phyloP scores from a whole-genome alignment of 1,140 invertebrate species.

The Drosophila auraria region DNA sequence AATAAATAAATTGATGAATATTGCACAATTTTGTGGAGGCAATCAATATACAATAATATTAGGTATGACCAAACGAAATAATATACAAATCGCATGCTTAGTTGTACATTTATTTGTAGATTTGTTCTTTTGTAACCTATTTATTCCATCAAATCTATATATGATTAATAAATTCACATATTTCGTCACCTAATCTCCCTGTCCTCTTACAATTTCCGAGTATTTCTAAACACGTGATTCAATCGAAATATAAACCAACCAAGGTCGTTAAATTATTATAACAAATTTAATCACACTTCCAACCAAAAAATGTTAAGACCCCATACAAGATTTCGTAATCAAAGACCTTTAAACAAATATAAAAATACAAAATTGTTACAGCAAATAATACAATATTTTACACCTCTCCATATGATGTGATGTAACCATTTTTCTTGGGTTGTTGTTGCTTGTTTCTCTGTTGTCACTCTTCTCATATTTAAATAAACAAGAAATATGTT shows the following conservation, averaged over 20 bases:
- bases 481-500: conserved; percentile 65
- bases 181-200: background rate
- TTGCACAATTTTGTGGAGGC: too few relatives aligned
- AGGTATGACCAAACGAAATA: too few relatives aligned
- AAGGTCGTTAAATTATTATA: conserved; percentile 14
- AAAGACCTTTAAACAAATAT: conserved; percentile 66
- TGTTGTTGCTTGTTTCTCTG: conserved; percentile 16
- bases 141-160: background rate
- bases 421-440: conserved; percentile 57
- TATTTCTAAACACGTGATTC: conserved; percentile 4
- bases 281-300: conserved; percentile 18
- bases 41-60: too few relatives aligned
- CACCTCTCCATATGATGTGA: conserved; percentile 55
- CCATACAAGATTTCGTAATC: conserved; percentile 43
- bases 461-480: conserved; percentile 63
- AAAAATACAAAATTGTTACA: conserved; percentile 63
- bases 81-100: too few relatives aligned
- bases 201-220: background rate
- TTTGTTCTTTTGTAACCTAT: too few relatives aligned
- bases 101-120: too few relatives aligned
- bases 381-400: conserved; percentile 72
- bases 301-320: background rate
- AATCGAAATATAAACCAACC: conserved; percentile 3
- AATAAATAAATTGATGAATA: too few relatives aligned
- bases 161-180: background rate